Percentiles rank a stretch among this genome's conserved stretches.
phyloP scores from a whole-genome alignment of 2,113 vertebrate genomes.

The Gila orcuttii region DNA sequence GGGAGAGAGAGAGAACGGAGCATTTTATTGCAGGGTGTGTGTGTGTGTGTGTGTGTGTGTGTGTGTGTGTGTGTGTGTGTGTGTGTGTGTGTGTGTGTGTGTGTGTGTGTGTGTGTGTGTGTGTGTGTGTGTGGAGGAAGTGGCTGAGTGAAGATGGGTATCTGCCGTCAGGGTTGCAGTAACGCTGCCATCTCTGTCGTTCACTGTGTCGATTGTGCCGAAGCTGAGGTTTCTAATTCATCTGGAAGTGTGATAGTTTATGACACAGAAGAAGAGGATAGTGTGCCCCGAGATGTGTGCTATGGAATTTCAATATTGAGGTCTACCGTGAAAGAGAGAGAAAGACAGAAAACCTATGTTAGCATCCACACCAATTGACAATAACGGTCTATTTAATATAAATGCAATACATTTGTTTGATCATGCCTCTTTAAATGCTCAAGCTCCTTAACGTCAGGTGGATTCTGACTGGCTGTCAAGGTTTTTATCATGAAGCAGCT shows the following conservation, averaged over 20 bases:
- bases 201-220: conserved; percentile 47
- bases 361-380: too few relatives aligned
- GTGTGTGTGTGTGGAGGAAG: conserved; percentile 11
- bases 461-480: too few relatives aligned
- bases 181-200: conserved; percentile 13
- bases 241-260: conserved; percentile 44
- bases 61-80: conserved; percentile 12
- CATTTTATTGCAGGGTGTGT: conserved; percentile 54
- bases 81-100: too few relatives aligned
- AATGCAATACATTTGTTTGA: too few relatives aligned
- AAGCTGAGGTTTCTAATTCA: conserved; percentile 57
- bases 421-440: too few relatives aligned
- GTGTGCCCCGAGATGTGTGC: background rate
- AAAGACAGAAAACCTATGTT: background rate
- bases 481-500: too few relatives aligned
- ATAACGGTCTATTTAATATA: too few relatives aligned
- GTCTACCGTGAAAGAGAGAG: background rate
- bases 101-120: conserved; percentile 5
- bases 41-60: too few relatives aligned
- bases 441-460: too few relatives aligned
- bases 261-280: conserved; percentile 29
- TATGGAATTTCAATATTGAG: background rate
- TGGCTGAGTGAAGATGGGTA: conserved; percentile 56
- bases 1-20: conserved; percentile 67
- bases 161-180: conserved; percentile 51